Conservation (phyloP, 1,140 invertebrate genomes). For the Hyposmocoma kahamanoa region DNA sequence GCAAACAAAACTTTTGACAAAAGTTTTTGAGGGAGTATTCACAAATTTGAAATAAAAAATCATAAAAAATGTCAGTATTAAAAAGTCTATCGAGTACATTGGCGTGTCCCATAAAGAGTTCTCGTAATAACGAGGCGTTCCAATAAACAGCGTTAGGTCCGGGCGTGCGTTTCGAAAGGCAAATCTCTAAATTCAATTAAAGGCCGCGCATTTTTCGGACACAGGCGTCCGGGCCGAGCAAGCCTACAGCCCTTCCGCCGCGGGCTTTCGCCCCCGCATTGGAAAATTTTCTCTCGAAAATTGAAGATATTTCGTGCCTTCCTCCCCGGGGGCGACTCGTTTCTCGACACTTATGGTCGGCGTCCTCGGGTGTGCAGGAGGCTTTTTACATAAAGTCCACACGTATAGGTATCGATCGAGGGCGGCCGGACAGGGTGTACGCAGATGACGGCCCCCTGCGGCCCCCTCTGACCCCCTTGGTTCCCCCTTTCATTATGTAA, state of each 20-base stretch:
- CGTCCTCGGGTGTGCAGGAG: conserved; percentile 65
- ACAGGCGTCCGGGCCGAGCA: conserved; percentile 45
- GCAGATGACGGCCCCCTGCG: conserved; percentile 58
- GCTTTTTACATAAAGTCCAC: conserved; percentile 72
- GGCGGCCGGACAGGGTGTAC: conserved; percentile 65
- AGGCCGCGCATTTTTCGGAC: conserved; percentile 64
- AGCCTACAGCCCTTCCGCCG: conserved; percentile 43
- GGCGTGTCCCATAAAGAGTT: conserved; percentile 26
- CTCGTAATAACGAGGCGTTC: conserved; percentile 43
- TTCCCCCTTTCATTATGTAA: conserved; percentile 72
- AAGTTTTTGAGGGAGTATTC: too few relatives aligned
- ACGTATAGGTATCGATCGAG: conserved; percentile 71
- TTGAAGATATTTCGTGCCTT: conserved; percentile 69
- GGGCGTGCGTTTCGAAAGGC: conserved; percentile 54
- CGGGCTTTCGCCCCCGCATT: conserved; percentile 62
- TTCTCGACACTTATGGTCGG: conserved; percentile 70
- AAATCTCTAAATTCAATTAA: conserved; percentile 72
- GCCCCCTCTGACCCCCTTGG: conserved; percentile 34
- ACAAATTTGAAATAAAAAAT: too few relatives aligned
- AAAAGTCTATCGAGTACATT: conserved; percentile 1
- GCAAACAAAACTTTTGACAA: too few relatives aligned
- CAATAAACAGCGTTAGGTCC: conserved; percentile 39
- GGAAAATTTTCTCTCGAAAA: conserved; percentile 72
- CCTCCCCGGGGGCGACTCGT: conserved; percentile 64
- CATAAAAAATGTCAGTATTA: too few relatives aligned